Base-by-base conservation (phyloP, 1,140 invertebrate genomes). In the Papilio machaon region DNA sequence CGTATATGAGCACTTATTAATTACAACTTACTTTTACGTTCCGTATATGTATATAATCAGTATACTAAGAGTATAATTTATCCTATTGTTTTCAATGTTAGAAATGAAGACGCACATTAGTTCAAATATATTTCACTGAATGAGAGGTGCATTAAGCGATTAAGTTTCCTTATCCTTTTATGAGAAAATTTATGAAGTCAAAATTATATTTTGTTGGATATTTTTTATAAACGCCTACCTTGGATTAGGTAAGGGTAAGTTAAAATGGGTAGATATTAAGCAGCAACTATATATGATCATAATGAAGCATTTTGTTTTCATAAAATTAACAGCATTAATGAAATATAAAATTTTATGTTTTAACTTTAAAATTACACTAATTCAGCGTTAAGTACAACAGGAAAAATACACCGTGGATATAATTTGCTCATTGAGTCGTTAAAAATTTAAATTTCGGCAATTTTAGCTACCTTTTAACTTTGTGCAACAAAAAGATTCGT, bases 391-490 rank as follows among this genome's bases (percentile, higher is more conserved):
- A 70, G 35, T 35, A 67, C 23, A 82, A 70, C 76, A 79, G 80
- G 23, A 43, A n/a, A 73, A 19, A 58, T 81, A 47, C 60, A 49
- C 75, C 73, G 76, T 64, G 64, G 70, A 46, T 58, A 15, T 2
- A 67, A 15, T 11, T 79, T 30, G 35, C 17, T 23, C 52, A 54
- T 54, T 58, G 17, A n/a, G 8, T n/a, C 43, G 43, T 2, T 64
- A 67, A 38, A 64, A 58, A 17, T 13, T 80, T 80, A 52, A 70
- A 73, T 80, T 17, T 73, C 35, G 38, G 49, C 15, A 73, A 80
- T 23, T 82, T 82, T 77, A 49, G 67, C 54, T 73, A 79, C 64
- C 67, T 82, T 82, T 73, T 73, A 73, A 15, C 15, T 70, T 58
- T 58, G n/a, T 73, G 46, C 54, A 78, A 78, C 30, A 64, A 38